A percentile compares a stretch with the other conserved stretches of the same genome.
phyloP scores from a whole-genome alignment of 35 echinoderm and acorn worm genomes.

The Eucidaris tribuloides region DNA sequence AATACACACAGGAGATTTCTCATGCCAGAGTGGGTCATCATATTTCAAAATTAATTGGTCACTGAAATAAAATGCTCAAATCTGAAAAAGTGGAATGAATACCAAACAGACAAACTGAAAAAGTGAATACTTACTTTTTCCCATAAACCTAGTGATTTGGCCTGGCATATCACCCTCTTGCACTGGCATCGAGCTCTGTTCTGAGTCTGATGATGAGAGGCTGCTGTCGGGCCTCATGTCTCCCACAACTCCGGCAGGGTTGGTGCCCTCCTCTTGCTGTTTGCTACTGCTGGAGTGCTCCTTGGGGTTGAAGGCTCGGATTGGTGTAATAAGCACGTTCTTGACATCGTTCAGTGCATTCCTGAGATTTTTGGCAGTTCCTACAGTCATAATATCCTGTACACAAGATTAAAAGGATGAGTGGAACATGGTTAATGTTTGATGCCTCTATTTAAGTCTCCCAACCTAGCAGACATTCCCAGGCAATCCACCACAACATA shows the following conservation, averaged over 20 bases:
- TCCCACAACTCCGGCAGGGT: constrained; percentile 28
- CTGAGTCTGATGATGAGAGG: not conserved
- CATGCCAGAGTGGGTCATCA: too few species aligned
- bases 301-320: constrained; percentile 31
- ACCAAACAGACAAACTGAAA: not conserved
- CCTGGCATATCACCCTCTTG: constrained; percentile 89
- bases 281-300: constrained; percentile 44
- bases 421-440: too few species aligned
- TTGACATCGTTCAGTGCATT: constrained; percentile 75
- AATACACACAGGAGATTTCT: too few species aligned
- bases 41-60: too few species aligned
- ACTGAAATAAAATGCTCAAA: too few species aligned
- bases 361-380: constrained; percentile 36
- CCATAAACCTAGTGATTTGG: constrained; percentile 89
- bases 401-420: not conserved
- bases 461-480: too few species aligned
- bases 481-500: too few species aligned
- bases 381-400: constrained; percentile 42
- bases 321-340: constrained; percentile 61
- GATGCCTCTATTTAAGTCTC: too few species aligned
- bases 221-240: not conserved
- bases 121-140: constrained; percentile 76
- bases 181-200: constrained; percentile 32
- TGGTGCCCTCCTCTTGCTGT: constrained; percentile 25
- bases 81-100: not conserved